phyloP scores from a whole-genome alignment of 2,888 invertebrate species.

The Dicranocentrus wangi region DNA sequence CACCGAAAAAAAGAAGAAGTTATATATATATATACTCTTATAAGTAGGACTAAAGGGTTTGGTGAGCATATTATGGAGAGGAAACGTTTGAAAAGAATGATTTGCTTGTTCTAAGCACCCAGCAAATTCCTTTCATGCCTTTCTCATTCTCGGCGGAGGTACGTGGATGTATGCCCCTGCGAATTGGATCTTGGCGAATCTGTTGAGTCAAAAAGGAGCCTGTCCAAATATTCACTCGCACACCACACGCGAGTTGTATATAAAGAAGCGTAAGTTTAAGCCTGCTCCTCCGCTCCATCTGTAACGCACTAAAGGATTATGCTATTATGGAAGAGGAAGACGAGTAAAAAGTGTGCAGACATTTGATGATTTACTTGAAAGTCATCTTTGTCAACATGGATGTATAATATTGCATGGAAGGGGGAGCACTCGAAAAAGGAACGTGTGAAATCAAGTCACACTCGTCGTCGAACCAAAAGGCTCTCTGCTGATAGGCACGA shows the following conservation, averaged over 20 bases:
- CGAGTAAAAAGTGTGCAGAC: conserved; percentile 9
- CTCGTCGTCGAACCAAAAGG: too few species aligned
- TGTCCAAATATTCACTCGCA: conserved; percentile 8
- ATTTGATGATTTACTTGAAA: conserved; percentile 16
- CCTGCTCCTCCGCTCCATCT: too few species aligned
- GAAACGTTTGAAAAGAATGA: conserved; percentile 9
- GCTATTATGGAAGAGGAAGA: too few species aligned
- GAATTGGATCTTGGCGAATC: conserved; percentile 15
- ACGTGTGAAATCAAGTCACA: conserved; percentile 2
- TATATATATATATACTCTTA: not conserved
- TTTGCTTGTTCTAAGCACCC: conserved; percentile 14
- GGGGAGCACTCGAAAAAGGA: too few species aligned
- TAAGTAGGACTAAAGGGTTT: conserved; percentile 6
- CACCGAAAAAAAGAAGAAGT: not conserved
- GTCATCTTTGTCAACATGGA: conserved; percentile 7
- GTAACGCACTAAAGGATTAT: too few species aligned
- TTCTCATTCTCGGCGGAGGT: not conserved
- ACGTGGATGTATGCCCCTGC: not conserved
- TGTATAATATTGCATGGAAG: not conserved
- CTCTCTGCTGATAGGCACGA: too few species aligned
- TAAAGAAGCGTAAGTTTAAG: too few species aligned
- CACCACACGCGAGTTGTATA: not conserved
- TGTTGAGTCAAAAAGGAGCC: conserved; percentile 19
- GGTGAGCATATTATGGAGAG: too few species aligned
- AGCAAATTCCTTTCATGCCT: not conserved